Conservation (phyloP, 1,140 invertebrate genomes). For the Hestina assimilis region DNA sequence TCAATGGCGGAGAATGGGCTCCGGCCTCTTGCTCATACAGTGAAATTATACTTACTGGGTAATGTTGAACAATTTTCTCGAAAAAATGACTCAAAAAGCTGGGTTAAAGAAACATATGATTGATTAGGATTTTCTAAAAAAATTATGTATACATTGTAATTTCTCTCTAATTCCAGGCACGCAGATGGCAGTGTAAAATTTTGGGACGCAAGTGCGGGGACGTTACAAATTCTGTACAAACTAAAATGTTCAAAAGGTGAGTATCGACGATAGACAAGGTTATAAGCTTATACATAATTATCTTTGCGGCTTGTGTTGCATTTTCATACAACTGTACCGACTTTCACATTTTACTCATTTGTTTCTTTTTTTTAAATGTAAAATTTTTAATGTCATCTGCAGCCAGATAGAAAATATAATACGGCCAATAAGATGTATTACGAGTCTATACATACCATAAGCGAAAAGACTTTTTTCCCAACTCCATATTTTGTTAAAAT, state of each 20-base stretch:
- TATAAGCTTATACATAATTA: neutral
- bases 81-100: neutral
- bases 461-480: too few relatives aligned
- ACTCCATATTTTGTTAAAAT: too few relatives aligned
- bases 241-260: constrained; percentile 94
- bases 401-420: too few relatives aligned
- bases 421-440: too few relatives aligned
- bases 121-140: neutral
- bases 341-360: too few relatives aligned
- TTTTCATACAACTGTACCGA: too few relatives aligned
- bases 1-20: constrained; percentile 97
- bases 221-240: constrained; percentile 95
- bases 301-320: too few relatives aligned
- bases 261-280: constrained; percentile 27
- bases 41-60: constrained; percentile 98
- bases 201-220: constrained; percentile 97
- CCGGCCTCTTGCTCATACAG: constrained; percentile 95
- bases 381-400: too few relatives aligned
- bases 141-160: neutral
- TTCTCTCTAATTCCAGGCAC: constrained; percentile 82
- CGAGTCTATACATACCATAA: too few relatives aligned
- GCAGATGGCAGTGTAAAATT: constrained; percentile 98
- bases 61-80: constrained; percentile 36
- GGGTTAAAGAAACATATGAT: too few relatives aligned
- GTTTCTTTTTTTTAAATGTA: too few relatives aligned